Evolutionary conservation across 2,797 vertebrate genomes (phyloP).

Genomic region (Ammospiza maritima): DNA sequence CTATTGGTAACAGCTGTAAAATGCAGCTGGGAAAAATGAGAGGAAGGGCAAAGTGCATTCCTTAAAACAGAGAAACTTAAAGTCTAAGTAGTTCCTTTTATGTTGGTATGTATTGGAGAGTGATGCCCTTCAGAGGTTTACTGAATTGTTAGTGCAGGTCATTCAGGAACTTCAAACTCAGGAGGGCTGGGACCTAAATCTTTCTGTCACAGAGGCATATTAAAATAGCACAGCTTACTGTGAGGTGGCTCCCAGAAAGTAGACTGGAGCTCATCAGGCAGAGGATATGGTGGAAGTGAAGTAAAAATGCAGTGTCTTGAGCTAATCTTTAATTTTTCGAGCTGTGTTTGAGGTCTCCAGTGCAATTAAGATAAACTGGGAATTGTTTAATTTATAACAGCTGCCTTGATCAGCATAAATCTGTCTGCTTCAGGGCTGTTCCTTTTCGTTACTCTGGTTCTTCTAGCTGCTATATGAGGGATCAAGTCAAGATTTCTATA

Average conservation of each 20-base stretch:
- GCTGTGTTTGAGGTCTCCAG: background rate
- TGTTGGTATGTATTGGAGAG: background rate
- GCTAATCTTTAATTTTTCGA: background rate
- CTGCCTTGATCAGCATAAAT: background rate
- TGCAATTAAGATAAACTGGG: background rate
- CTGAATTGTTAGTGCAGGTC: background rate
- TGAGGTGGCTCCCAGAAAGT: background rate
- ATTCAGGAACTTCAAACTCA: background rate
- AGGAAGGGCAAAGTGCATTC: background rate
- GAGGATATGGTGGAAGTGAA: background rate
- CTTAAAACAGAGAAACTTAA: background rate
- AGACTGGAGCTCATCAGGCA: background rate
- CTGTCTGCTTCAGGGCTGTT: background rate
- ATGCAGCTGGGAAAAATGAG: background rate
- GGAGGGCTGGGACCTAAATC: background rate
- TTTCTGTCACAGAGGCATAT: accelerated
- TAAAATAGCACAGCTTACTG: background rate
- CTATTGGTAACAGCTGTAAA: background rate
- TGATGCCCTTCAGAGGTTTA: background rate
- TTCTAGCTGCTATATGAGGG: background rate
- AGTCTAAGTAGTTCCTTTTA: background rate
- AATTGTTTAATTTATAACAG: background rate
- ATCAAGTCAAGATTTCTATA: background rate
- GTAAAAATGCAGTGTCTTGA: background rate
- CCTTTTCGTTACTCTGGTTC: background rate